Evolutionary conservation across 2,113 vertebrate species (phyloP), one percentile per base, ranked within the genome.

Genomic region (Brachyhypopomus gauderio): DNA sequence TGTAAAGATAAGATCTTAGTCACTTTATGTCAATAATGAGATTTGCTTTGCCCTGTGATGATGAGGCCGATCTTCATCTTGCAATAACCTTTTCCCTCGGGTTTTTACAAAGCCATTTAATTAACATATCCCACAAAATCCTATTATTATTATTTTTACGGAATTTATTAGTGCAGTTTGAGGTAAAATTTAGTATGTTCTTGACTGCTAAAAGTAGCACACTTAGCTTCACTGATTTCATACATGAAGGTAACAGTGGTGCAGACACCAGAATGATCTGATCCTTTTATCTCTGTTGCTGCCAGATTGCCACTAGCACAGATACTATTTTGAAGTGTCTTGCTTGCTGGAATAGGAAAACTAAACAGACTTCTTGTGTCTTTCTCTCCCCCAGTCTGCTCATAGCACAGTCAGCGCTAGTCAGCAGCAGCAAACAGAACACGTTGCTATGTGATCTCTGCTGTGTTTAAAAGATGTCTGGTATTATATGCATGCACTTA

Each of bases 61-160:
- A 69, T 58, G 48, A 58, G 30, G 2, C 5, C 23, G 77, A 77
- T 83, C 45, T 73, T 73, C 62, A 83, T 85, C 77, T 77, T 73
- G 17, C 52, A 22, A 41, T 30, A 70, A 84, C 45, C 80, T 59
- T 78, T 79, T 77, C 45, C 45, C 41, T 59, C 67, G 59, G 4
- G 70, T 67, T 56, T 56, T 64, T 59, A 77, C 80, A 79, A 85
- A 82, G 78, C 74, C 60, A 82, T 85, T 83, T 80, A 85, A 83
- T 83, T 83, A 77, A 27, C 60, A 25, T 66, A 67, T 76, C 63
- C 23, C 66, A 48, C 71, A 25, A 25, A 77, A 77, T 72, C 77
- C 56, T 73, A 83, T 80, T 77, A 77, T 58, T 25, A 14, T 52
- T 14, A 52, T 45, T 63, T 22, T 66, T 79, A 66, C 70, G 77